Evolutionary conservation across 2,888 invertebrate genomes (phyloP), one percentile per base, ranked within the genome.

Genomic region (Eupeodes luniger): DNA sequence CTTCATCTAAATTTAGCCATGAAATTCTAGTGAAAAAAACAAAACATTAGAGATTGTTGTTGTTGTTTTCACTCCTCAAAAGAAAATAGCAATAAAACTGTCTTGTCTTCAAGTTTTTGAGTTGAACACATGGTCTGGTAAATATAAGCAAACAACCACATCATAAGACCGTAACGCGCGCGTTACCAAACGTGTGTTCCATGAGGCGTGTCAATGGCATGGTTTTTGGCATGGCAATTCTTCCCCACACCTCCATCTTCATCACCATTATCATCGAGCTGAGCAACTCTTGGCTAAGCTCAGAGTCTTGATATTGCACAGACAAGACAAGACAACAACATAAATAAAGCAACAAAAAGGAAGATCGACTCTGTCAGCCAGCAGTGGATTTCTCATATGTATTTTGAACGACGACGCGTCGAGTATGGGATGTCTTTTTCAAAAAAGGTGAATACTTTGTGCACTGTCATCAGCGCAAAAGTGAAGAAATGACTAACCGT

Each of bases 181-280:
- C 51, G 67, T 67, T 70, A 79, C 82, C 75, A 79, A 79, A 80
- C 81, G 78, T 81, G 81, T 75, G 78, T 75, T 78, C 81, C 74
- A 88, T 88, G 85, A 88, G 78, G 78, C 81, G 81, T 85, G 81
- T 88, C 88, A 88, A 88, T 67, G 78, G 81, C 70, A 64, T 74
- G 34, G 11, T 19, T 47, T 11, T 47, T 11, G 47, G 27, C 11
- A 64, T 74, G 16, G 19, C 51, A 85, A 27, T 27, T 27, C 27
- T 14, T 72, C 70, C 62, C 64, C 70, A 67, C 53, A 70, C 64
- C 51, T 55, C 49, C 53, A n/a, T 70, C 51, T 55, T 34, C 53
- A n/a, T 70, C 40, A 55, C 36, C 36, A 36, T 36, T 7, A 36
- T 36, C 40, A 40, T 40, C 40, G 40, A 40, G 40, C 40, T 40